Base-by-base conservation (phyloP, 2,113 vertebrate species). In the Haplotaxodon microlepis region DNA sequence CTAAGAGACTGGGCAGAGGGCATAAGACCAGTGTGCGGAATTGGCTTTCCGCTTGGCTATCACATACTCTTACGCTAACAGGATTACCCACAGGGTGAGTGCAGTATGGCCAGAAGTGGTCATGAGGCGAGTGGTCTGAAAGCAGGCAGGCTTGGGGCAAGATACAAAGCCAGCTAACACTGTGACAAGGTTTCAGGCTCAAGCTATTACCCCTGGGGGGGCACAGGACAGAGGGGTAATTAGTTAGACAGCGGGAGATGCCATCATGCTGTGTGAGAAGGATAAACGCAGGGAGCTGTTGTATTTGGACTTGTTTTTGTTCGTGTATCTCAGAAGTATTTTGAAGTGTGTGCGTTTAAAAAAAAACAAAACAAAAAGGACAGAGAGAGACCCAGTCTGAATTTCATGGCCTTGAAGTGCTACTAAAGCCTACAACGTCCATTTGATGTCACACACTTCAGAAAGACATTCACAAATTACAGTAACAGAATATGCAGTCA, bases 51-150 rank as follows among this genome's bases (percentile, higher is more conserved):
- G 56, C 90, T 83, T 81, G 81, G 82, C 91, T 88, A 91, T 90
- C 87, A 59, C 61, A 71, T 61, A 66, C 56, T 86, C 73, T 31
- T 42, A 54, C 19, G 29, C 88, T 94, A 94, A 94, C 85, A 88
- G 85, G 91, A 93, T 93, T 91, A 92, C 83, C 91, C 86, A 83
- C 73, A 53, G 90, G 90, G 89, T 89, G 86, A 89, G 84, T 38
- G 63, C 61, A 89, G 76, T 57, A 79, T 85, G 85, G 84, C 87
- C 71, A 79, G 86, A 81, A 81, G 81, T 85, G 83, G 91, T 89
- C 89, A 90, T 80, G 59, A 91, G 59, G 63, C 16, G 5, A 84
- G 76, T 54, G 7, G 82, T 86, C 50, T 88, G 13, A 80, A 86
- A 80, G 17, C 51, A 82, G 82, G 27, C 69, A 73, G 29, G 84